Evolutionary conservation across 2,888 invertebrate species (phyloP).

Genomic region (Drosophila neonasuta): DNA sequence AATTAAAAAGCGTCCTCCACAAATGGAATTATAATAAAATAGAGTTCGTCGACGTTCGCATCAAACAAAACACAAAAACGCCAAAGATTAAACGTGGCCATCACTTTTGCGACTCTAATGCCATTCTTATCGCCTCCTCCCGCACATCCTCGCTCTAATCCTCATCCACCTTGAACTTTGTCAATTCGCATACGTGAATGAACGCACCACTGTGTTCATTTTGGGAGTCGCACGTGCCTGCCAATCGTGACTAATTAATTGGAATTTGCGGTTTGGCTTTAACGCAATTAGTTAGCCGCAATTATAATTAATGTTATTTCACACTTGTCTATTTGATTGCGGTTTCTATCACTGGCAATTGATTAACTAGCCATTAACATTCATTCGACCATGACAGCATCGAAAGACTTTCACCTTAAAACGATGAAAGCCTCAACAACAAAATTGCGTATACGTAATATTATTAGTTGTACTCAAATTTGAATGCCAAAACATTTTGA

Average conservation of each 20-base stretch:
- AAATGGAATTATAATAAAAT: constrained; percentile 75
- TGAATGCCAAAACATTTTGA: constrained; percentile 33
- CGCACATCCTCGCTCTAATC: neutral
- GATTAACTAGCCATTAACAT: constrained; percentile 58
- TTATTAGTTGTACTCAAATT: neutral
- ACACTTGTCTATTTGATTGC: constrained; percentile 49
- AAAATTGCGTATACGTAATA: constrained; percentile 4
- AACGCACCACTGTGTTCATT: neutral
- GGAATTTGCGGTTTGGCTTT: constrained; percentile 52
- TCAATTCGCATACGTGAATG: constrained; percentile 12
- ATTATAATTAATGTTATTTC: constrained; percentile 69
- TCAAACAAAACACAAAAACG: constrained; percentile 42
- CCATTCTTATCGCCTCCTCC: neutral
- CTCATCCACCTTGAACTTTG: neutral
- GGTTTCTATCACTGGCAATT: constrained; percentile 31
- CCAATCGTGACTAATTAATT: constrained; percentile 67
- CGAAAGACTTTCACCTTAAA: neutral
- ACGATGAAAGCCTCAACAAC: neutral
- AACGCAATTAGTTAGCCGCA: constrained; percentile 64
- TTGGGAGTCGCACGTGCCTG: constrained; percentile 30
- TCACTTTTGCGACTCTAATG: constrained; percentile 9
- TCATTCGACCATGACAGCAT: neutral
- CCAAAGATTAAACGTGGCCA: constrained; percentile 43
- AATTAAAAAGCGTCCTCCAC: constrained; percentile 70
- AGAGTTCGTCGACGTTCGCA: constrained; percentile 50